Evolutionary conservation across 2,888 invertebrate genomes (phyloP).

Genomic region (Agrochola lota): DNA sequence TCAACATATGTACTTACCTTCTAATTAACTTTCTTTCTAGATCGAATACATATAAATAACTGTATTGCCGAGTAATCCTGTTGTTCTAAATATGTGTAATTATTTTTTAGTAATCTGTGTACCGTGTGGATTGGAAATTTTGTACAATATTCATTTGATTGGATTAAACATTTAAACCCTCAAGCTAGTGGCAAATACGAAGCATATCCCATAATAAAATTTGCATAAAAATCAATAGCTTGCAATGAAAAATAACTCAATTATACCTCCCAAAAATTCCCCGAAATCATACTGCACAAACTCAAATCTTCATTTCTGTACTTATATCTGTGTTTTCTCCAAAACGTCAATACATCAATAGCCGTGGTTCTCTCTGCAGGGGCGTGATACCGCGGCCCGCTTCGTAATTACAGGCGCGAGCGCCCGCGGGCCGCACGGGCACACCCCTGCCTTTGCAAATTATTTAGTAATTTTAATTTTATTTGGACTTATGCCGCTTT

Average conservation of each 20-base stretch:
- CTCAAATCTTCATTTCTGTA: constrained; percentile 71
- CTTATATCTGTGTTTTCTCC: constrained; percentile 72
- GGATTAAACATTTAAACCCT: not conserved
- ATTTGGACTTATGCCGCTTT: constrained; percentile 82
- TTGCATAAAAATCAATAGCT: constrained; percentile 26
- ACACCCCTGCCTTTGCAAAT: constrained; percentile 84
- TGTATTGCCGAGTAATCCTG: not conserved
- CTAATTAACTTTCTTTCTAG: not conserved
- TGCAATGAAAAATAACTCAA: constrained; percentile 54
- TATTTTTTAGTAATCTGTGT: not conserved
- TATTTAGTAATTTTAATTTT: constrained; percentile 89
- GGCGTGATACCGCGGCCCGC: constrained; percentile 81
- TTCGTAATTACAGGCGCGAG: constrained; percentile 86
- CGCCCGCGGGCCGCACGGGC: constrained; percentile 82
- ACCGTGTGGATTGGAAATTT: not conserved
- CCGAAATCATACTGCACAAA: constrained; percentile 64
- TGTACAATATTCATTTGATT: not conserved
- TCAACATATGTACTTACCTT: not conserved
- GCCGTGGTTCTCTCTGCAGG: constrained; percentile 74
- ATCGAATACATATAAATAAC: not conserved
- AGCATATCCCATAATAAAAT: constrained; percentile 3
- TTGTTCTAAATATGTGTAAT: not conserved
- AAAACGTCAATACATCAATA: constrained; percentile 87
- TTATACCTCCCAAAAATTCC: constrained; percentile 57
- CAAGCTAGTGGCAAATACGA: constrained; percentile 6